Conservation (phyloP, 2,888 invertebrate species). For the Nephrotoma flavescens region DNA sequence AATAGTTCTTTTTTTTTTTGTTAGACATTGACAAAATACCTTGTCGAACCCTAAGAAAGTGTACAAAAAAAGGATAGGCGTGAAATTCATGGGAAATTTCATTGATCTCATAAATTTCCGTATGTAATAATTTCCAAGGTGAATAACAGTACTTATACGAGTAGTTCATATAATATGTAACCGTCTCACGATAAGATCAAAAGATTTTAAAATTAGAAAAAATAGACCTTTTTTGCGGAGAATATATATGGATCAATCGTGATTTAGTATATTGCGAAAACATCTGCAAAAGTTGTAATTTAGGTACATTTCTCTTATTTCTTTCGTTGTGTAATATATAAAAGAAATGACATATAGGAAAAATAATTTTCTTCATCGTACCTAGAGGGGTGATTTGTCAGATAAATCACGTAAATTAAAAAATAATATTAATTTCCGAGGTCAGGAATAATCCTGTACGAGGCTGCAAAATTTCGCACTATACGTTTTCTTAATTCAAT, state of each 20-base stretch:
- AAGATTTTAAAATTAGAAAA: not conserved
- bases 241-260: not conserved
- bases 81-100: not conserved
- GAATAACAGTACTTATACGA: not conserved
- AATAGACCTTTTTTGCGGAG: not conserved
- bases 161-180: not conserved
- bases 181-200: not conserved
- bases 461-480: too few relatives aligned
- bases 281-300: not conserved
- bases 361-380: not conserved
- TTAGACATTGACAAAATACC: not conserved
- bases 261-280: not conserved
- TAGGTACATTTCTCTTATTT: not conserved
- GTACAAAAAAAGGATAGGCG: not conserved
- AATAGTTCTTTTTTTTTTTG: not conserved
- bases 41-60: not conserved
- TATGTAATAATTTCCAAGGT: not conserved
- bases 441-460: not conserved
- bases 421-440: not conserved
- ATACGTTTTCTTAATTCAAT: too few relatives aligned
- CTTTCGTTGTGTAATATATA: not conserved
- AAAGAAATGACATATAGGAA: not conserved
- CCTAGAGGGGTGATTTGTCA: not conserved
- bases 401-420: not conserved
- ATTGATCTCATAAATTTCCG: not conserved